A percentile compares a stretch with the other conserved stretches of the same genome.
Conservation (phyloP, 2,113 vertebrate species). For the Elgaria multicarinata region DNA sequence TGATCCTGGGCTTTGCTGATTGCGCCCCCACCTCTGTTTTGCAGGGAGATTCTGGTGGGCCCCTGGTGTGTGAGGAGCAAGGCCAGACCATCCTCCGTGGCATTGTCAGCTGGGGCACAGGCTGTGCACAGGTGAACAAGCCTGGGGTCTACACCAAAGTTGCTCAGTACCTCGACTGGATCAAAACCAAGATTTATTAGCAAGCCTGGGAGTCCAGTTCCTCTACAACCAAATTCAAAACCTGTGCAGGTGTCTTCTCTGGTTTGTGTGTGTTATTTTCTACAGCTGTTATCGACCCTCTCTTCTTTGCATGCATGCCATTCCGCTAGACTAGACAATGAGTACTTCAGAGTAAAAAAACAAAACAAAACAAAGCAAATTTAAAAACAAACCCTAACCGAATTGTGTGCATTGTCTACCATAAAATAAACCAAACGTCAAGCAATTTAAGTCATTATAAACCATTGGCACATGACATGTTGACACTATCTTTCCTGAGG, state of each 20-base stretch:
- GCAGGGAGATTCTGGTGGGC: constrained; percentile 90
- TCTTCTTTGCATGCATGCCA: not conserved
- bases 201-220: not conserved
- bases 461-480: too few relatives aligned
- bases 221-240: not conserved
- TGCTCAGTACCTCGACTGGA: constrained; percentile 76
- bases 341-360: not conserved
- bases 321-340: not conserved
- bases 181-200: constrained; percentile 56
- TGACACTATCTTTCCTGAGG: not conserved
- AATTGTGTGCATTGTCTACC: not conserved
- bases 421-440: not conserved
- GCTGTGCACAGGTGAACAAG: constrained; percentile 79
- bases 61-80: constrained; percentile 72
- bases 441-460: not conserved
- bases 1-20: not conserved
- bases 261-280: not conserved
- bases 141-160: constrained; percentile 85
- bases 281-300: not conserved
- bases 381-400: too few relatives aligned
- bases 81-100: constrained; percentile 73
- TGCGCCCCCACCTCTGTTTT: not conserved
- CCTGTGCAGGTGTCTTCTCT: not conserved
- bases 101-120: constrained; percentile 85
- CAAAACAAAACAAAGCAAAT: too few relatives aligned